Evolutionary conservation across 2,113 vertebrate genomes (phyloP).

Genomic region (Himantopus leucocephalus): DNA sequence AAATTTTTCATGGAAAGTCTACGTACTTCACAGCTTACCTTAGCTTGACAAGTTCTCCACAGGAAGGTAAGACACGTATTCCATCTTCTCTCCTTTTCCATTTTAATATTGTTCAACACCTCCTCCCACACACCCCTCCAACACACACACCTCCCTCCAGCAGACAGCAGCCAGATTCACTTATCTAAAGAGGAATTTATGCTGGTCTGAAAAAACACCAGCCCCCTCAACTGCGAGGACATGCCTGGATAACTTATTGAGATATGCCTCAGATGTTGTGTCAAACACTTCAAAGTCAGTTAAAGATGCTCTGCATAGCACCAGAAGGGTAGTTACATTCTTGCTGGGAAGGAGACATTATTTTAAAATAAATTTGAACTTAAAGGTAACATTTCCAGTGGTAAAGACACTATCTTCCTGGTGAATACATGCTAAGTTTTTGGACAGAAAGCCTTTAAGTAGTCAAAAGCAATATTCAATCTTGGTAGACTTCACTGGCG

Average conservation of each 20-base stretch:
- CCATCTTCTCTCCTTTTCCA: neutral
- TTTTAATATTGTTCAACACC: neutral
- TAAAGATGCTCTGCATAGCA: neutral
- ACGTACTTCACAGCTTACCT: neutral
- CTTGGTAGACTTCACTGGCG: neutral
- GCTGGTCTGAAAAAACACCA: neutral
- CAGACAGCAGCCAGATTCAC: neutral
- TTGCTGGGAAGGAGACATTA: neutral
- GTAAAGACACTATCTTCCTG: neutral
- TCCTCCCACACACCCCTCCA: neutral
- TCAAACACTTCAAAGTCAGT: neutral
- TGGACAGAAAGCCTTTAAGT: neutral
- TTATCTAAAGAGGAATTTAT: constrained; percentile 18
- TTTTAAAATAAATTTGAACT: neutral
- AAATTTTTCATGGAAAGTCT: neutral
- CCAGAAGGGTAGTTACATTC: neutral
- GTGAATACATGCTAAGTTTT: neutral
- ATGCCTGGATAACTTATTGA: neutral
- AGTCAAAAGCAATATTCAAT: neutral
- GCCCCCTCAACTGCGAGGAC: neutral
- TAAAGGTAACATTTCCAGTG: neutral
- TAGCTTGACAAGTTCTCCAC: neutral
- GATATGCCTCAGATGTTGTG: neutral
- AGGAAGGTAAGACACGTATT: neutral
- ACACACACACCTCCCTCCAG: neutral